Conservation (phyloP, 2,113 vertebrate species). For the Recurvirostra avosetta region DNA sequence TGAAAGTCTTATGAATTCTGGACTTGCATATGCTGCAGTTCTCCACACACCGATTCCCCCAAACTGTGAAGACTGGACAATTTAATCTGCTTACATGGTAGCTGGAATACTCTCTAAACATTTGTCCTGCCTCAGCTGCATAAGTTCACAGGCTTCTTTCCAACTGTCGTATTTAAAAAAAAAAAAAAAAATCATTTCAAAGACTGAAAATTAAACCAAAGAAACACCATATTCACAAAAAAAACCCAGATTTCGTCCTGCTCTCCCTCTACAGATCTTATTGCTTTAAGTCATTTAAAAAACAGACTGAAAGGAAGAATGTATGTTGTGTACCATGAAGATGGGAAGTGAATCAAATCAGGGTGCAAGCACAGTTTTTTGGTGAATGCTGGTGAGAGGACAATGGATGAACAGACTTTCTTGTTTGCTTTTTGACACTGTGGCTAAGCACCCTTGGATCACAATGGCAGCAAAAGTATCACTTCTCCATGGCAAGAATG, state of each 20-base stretch:
- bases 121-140: no score
- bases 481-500: neutral
- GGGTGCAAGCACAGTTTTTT: neutral
- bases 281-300: neutral
- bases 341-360: neutral
- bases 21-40: no score
- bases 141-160: no score
- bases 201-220: no score
- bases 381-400: neutral
- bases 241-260: neutral
- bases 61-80: no score
- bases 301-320: neutral
- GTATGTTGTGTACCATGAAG: neutral
- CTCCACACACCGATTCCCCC: no score
- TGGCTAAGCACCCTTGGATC: neutral
- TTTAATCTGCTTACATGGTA: no score
- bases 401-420: neutral
- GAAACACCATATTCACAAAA: no score
- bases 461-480: neutral
- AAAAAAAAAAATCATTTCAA: no score
- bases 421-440: neutral
- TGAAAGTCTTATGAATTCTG: no score
- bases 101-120: no score
- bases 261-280: neutral
- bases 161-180: no score